A percentile compares a stretch with the other conserved stretches of the same genome.
These are phyloP conservation scores for Falco columbarius DNA, from an alignment of 2,797 vertebrate genomes.

Conservation along the genomic window DNA sequence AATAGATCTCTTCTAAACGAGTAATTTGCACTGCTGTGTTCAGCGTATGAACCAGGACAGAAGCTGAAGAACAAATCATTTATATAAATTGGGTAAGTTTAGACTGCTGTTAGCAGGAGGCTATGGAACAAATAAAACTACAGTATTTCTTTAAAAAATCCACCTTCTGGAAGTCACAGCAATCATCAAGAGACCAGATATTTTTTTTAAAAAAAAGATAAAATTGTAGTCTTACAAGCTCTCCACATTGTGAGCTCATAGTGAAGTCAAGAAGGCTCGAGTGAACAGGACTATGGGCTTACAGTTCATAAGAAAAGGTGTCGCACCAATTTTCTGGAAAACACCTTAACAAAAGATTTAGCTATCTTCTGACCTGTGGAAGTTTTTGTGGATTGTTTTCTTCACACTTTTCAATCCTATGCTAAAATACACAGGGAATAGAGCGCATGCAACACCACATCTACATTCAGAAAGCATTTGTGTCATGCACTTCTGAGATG, in stretches of 20 bases:
- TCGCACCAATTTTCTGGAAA: background rate
- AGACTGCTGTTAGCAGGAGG: background rate
- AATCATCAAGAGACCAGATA: background rate
- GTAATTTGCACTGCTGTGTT: background rate
- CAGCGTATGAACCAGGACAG: background rate
- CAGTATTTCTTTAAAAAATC: background rate
- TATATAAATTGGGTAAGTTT: background rate
- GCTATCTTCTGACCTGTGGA: too few relatives aligned
- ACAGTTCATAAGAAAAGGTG: background rate
- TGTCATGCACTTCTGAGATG: background rate
- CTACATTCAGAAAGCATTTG: background rate
- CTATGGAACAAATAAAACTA: background rate
- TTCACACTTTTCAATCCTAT: background rate
- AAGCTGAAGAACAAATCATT: background rate
- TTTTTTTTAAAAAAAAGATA: background rate
- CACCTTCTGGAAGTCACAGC: background rate
- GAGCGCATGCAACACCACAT: background rate
- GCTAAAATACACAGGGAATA: background rate
- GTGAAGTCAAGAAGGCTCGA: background rate
- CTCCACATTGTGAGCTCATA: rapidly evolving
- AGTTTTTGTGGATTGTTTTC: background rate
- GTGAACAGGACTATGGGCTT: background rate
- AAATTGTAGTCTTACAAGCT: background rate
- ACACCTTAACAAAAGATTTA: background rate
- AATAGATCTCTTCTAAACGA: background rate